Conservation (phyloP, 2,888 invertebrate species). For the Dusona sp. region DNA sequence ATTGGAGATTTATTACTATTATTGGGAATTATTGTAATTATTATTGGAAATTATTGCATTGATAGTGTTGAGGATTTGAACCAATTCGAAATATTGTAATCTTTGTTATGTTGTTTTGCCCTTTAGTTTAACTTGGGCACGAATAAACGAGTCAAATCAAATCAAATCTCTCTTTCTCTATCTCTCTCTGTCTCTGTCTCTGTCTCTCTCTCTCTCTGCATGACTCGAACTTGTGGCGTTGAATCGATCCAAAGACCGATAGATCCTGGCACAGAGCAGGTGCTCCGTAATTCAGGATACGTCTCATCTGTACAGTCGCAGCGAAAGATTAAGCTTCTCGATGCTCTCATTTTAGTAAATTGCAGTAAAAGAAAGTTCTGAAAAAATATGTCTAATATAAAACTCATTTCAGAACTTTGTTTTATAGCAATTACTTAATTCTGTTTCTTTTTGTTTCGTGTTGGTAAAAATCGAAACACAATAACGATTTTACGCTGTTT, state of each 20-base stretch:
- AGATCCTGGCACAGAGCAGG: slow-evolving; percentile 35
- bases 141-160: too few species aligned
- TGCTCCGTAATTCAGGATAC: neutral
- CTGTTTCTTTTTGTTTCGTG: neutral
- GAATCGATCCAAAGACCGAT: slow-evolving; percentile 29
- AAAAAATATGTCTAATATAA: neutral
- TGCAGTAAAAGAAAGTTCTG: neutral
- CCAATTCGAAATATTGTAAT: too few species aligned
- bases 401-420: too few species aligned
- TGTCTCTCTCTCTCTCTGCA: neutral
- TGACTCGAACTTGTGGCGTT: slow-evolving; percentile 12
- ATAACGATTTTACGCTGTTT: neutral
- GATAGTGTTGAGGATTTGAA: too few species aligned
- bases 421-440: neutral
- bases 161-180: too few species aligned
- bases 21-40: too few species aligned
- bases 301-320: neutral
- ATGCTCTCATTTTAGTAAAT: neutral
- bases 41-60: too few species aligned
- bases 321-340: neutral
- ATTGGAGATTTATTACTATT: too few species aligned
- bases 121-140: too few species aligned
- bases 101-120: too few species aligned
- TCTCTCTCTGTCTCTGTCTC: neutral
- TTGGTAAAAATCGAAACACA: neutral